Evolutionary conservation across 2,888 invertebrate genomes (phyloP).

Genomic region (Drosophila neutralis): DNA sequence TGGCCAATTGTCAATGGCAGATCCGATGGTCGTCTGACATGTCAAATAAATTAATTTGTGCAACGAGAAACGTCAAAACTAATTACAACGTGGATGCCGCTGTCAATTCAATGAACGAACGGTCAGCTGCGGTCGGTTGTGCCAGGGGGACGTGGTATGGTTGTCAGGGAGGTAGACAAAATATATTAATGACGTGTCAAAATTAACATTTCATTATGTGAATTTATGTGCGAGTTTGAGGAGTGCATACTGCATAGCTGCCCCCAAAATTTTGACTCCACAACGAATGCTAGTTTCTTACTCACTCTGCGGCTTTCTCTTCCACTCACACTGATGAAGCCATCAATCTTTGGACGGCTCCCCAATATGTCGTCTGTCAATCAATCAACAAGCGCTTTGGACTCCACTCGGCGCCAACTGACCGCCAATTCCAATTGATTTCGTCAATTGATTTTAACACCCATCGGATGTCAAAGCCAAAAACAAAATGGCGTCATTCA

Average conservation of each 20-base stretch:
- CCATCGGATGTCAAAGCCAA: slow-evolving; percentile 73
- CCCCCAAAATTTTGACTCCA: background rate
- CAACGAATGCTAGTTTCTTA: background rate
- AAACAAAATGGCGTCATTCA: slow-evolving; percentile 73
- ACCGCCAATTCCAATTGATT: slow-evolving; percentile 83
- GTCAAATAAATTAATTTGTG: slow-evolving; percentile 84
- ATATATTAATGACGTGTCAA: slow-evolving; percentile 84
- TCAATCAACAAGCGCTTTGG: slow-evolving; percentile 74
- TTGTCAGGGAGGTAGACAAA: slow-evolving; percentile 65
- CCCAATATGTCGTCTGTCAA: slow-evolving; percentile 81
- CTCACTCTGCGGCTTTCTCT: background rate
- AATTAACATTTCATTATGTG: slow-evolving; percentile 83
- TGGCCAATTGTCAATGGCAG: slow-evolving; percentile 64
- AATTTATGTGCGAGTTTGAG: slow-evolving; percentile 45
- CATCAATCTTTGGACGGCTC: slow-evolving; percentile 65
- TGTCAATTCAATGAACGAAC: slow-evolving; percentile 61
- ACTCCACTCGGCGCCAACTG: slow-evolving; percentile 52
- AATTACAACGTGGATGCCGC: slow-evolving; percentile 79
- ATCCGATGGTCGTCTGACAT: slow-evolving; percentile 71
- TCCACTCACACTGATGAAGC: slow-evolving; percentile 24
- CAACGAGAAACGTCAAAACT: slow-evolving; percentile 84
- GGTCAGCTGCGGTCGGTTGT: slow-evolving; percentile 42
- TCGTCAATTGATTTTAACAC: slow-evolving; percentile 84
- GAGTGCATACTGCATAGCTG: slow-evolving; percentile 25
- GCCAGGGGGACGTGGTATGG: slow-evolving; percentile 1